phyloP scores from a whole-genome alignment of 2,797 vertebrate species.

The Spinus pinus region DNA sequence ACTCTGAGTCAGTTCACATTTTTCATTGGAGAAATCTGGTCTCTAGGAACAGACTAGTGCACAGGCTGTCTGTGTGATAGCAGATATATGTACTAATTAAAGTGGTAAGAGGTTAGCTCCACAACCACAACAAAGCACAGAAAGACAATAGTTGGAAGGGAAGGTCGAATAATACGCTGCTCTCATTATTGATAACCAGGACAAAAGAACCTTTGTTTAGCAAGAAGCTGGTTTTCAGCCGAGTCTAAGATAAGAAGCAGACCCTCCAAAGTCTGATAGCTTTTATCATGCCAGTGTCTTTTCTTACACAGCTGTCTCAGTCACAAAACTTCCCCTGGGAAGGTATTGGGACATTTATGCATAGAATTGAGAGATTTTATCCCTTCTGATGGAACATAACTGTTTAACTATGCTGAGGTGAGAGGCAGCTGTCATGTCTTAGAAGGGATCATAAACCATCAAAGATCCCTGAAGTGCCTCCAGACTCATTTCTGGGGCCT shows the following conservation, averaged over 20 bases:
- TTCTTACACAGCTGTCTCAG: no score
- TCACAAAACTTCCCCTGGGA: not conserved
- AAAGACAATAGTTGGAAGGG: fast-evolving
- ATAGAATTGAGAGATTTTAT: not conserved
- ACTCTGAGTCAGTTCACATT: not conserved
- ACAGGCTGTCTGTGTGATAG: not conserved
- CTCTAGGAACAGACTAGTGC: not conserved
- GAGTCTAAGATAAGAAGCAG: not conserved
- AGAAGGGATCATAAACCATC: not conserved
- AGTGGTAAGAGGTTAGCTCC: not conserved
- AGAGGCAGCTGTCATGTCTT: not conserved
- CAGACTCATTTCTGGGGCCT: not conserved
- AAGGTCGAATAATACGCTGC: not conserved
- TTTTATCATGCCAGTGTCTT: not conserved
- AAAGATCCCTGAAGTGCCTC: not conserved
- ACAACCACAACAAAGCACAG: not conserved
- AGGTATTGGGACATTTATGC: no score
- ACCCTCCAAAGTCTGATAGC: not conserved
- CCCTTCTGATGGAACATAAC: not conserved
- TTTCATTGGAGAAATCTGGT: not conserved
- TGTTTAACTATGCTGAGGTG: not conserved
- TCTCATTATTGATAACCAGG: not conserved
- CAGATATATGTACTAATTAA: not conserved
- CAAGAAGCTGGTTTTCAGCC: not conserved
- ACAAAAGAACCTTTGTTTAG: not conserved